Conservation (phyloP, 2,888 invertebrate genomes). For the Philereme transversata region DNA sequence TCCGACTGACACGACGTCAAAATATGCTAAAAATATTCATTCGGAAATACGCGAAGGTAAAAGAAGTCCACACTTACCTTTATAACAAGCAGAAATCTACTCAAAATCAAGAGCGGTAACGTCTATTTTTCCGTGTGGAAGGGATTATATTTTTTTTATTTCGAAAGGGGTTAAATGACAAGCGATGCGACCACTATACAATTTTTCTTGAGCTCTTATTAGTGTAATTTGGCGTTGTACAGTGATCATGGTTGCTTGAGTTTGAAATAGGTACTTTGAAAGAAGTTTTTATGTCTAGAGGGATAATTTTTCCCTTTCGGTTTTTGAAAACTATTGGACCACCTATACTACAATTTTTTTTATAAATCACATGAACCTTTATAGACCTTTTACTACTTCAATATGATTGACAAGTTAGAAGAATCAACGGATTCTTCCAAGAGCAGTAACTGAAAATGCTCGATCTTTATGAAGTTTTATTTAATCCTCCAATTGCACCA, state of each 20-base stretch:
- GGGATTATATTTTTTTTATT: slow-evolving; percentile 8
- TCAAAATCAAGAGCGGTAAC: background rate
- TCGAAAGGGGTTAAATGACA: slow-evolving; percentile 45
- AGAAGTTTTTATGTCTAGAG: background rate
- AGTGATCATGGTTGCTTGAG: slow-evolving; percentile 24
- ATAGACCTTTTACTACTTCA: too few species aligned
- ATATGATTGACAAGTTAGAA: too few species aligned
- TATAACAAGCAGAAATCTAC: slow-evolving; percentile 7
- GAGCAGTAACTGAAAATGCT: too few species aligned
- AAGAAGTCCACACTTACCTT: slow-evolving; percentile 1
- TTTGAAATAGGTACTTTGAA: slow-evolving; percentile 15
- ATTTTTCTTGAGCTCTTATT: slow-evolving; percentile 32
- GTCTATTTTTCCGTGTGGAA: slow-evolving; percentile 13
- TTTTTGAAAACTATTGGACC: background rate
- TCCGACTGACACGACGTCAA: slow-evolving; percentile 39
- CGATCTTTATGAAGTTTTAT: too few species aligned
- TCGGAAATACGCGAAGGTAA: slow-evolving; percentile 46
- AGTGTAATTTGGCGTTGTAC: slow-evolving; percentile 37
- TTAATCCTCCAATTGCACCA: too few species aligned
- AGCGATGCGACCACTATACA: slow-evolving; percentile 40
- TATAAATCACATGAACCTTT: too few species aligned
- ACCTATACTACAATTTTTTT: background rate
- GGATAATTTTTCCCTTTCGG: background rate
- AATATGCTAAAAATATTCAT: slow-evolving; percentile 60
- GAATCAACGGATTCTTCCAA: too few species aligned